phyloP scores from a whole-genome alignment of 2,113 vertebrate genomes.

The Nyctibius bracteatus region DNA sequence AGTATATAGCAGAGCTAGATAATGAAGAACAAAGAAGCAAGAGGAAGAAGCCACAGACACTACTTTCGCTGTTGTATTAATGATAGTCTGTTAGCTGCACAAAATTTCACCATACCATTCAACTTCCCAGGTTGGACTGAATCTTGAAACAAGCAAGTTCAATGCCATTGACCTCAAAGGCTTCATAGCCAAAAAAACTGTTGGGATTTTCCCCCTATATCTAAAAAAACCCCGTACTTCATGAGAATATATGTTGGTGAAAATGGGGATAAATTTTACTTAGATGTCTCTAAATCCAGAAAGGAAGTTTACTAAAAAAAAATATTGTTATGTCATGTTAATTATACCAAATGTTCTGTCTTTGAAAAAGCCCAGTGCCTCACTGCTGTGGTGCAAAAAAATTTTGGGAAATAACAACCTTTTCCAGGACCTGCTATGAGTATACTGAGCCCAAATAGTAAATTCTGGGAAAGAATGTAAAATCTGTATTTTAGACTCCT shows the following conservation, averaged over 20 bases:
- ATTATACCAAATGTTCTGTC: neutral
- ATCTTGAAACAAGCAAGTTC: neutral
- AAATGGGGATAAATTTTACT: neutral
- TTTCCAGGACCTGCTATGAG: neutral
- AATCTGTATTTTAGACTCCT: neutral
- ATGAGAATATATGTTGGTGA: neutral
- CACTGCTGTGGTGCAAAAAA: neutral
- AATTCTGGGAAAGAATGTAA: neutral
- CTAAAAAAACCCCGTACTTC: neutral
- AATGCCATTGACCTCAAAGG: neutral
- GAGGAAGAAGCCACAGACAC: neutral
- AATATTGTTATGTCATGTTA: neutral
- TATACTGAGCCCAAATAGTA: neutral
- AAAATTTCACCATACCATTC: neutral
- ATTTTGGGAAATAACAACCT: neutral
- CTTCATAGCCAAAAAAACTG: neutral
- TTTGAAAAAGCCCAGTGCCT: neutral
- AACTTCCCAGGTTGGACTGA: neutral
- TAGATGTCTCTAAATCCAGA: neutral
- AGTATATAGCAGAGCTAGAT: neutral
- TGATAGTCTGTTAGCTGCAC: neutral
- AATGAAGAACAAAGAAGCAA: neutral
- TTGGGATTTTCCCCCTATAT: neutral
- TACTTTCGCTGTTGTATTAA: neutral
- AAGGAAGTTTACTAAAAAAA: neutral